Evolutionary conservation across 2,797 vertebrate species (phyloP).

Genomic region (Acanthopagrus latus): DNA sequence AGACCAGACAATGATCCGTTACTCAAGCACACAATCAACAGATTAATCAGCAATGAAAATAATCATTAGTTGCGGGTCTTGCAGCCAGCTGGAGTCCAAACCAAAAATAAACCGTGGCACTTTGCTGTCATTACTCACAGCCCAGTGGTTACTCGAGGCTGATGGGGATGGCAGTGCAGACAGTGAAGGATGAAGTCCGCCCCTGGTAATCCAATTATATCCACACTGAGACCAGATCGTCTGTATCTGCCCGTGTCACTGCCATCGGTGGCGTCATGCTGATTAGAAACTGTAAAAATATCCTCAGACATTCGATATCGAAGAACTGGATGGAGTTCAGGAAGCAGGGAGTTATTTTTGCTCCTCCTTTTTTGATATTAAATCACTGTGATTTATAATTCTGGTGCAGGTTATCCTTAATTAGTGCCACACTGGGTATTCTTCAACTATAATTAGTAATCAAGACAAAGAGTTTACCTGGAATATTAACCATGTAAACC

Average conservation of each 20-base stretch:
- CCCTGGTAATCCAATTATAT: slow-evolving; percentile 57
- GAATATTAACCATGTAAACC: neutral
- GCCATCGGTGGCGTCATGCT: neutral
- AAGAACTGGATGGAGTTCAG: neutral
- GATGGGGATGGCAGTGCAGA: slow-evolving; percentile 19
- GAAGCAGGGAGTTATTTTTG: neutral
- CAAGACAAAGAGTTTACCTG: too few relatives aligned
- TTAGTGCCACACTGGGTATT: too few relatives aligned
- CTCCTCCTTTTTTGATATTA: neutral
- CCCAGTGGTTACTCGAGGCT: slow-evolving; percentile 15
- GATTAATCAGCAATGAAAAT: too few relatives aligned
- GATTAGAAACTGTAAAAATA: neutral
- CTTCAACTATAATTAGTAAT: too few relatives aligned
- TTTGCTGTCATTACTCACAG: slow-evolving; percentile 26
- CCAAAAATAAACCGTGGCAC: slow-evolving; percentile 19
- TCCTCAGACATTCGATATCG: neutral
- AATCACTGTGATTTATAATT: too few relatives aligned
- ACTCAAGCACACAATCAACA: too few relatives aligned
- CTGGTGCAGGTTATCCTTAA: too few relatives aligned
- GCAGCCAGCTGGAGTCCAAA: neutral
- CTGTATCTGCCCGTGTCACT: neutral
- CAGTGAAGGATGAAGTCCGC: slow-evolving; percentile 50
- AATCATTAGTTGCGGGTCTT: neutral
- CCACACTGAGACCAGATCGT: slow-evolving; percentile 27
- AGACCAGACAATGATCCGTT: too few relatives aligned